Evolutionary conservation across 2,113 vertebrate genomes (phyloP).

Genomic region (Amphiprion ocellaris): DNA sequence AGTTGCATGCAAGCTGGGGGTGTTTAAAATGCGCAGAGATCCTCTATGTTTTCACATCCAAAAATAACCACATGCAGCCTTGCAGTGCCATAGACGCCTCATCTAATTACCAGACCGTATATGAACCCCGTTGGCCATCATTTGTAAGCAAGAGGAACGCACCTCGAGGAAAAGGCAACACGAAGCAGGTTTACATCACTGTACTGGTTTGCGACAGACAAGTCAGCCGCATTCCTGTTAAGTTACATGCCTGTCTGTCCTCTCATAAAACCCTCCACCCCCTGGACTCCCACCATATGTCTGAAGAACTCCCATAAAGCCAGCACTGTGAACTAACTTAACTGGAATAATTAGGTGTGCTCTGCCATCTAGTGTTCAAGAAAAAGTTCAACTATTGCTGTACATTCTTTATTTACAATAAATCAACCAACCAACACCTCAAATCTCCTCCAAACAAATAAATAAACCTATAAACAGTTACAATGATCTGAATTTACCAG

Average conservation of each 20-base stretch:
- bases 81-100: neutral
- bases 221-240: neutral
- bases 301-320: neutral
- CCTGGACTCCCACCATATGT: neutral
- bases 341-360: neutral
- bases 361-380: conserved; percentile 69
- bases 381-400: neutral
- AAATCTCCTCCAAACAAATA: conserved; percentile 3
- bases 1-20: neutral
- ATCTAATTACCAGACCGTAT: neutral
- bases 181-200: neutral
- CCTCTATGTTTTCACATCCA: conserved; percentile 5
- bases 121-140: neutral
- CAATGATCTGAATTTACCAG: conserved; percentile 38
- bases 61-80: conserved; percentile 7
- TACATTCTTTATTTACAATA: neutral
- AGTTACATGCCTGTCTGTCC: neutral
- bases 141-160: neutral
- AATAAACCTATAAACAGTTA: neutral
- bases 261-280: conserved; percentile 5
- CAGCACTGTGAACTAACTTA: neutral
- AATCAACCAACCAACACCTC: too few relatives aligned
- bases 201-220: neutral
- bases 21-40: neutral
- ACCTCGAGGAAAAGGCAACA: neutral